Base-by-base conservation (phyloP, 2,113 vertebrate genomes). In the Illadopsis cleaveri region DNA sequence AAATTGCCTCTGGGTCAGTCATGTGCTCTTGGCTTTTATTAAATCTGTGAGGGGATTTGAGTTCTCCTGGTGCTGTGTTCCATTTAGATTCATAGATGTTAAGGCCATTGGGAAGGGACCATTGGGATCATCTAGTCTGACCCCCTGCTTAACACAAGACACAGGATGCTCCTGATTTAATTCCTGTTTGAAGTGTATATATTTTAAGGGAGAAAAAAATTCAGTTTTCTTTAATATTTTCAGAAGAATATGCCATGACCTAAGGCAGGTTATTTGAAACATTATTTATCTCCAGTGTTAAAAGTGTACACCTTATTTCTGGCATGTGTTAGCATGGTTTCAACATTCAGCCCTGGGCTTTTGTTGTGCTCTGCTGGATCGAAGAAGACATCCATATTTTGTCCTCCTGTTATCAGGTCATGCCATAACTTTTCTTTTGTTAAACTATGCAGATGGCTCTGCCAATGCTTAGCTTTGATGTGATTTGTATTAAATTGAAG, bases 21-120 rank as follows among this genome's bases (percentile, higher is more conserved):
- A 97, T 95, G 94, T 97, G 97, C 73, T 94, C 81, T 93, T 78
- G 76, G 82, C 64, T 96, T 92, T 93, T 95, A 90, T 80, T 86
- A 89, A 96, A 96, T 85, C 89, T 98, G 57, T 88, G 93, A 86
- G 50, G 61, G 88, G 47, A 82, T 86, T 88, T 89, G 85, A 89
- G 76, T 92, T 89, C 79, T 96, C 40, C 76, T 78, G 76, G 79
- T 81, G 79, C 28, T 81, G 4, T 80, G 82, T 71, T 93, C 90
- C 80, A 92, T 77, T 96, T 95, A 89, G 80, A 86, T 88, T 93
- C 78, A 76, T 53, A 91, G 79, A 89, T 69, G 42, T 56, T 73
- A 62, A 94, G 51, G 61, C 24, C 91, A 96, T n/a, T n/a, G n/a
- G n/a, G 89, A 92, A 95, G 90, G 72, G 64, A 90, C 60, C 23